Conservation (phyloP, 2,797 vertebrate genomes). For the Chanos chanos region DNA sequence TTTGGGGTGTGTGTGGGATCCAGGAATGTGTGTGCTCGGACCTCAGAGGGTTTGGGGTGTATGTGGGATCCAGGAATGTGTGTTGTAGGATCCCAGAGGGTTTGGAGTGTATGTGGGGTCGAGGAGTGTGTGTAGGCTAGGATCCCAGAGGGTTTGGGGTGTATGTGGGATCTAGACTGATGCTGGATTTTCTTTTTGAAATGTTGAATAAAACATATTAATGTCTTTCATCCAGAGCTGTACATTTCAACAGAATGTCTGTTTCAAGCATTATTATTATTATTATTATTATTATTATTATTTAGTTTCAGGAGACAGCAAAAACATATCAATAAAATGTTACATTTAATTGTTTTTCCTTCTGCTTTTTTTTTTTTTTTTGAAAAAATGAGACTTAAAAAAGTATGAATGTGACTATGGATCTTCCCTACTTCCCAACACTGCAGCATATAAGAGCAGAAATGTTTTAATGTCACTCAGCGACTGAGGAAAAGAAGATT, state of each 20-base stretch:
- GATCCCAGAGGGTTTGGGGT: slow-evolving; percentile 53
- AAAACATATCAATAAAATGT: slow-evolving; percentile 76
- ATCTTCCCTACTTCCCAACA: slow-evolving; percentile 62
- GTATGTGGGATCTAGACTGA: slow-evolving; percentile 59
- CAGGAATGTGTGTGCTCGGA: too few species aligned
- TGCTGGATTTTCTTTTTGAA: slow-evolving; percentile 74
- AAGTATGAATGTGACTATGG: slow-evolving; percentile 73
- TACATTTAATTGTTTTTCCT: too few species aligned
- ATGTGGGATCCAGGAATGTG: slow-evolving; percentile 50
- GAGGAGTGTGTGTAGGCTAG: slow-evolving; percentile 57
- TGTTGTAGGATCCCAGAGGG: slow-evolving; percentile 54
- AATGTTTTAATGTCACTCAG: neutral
- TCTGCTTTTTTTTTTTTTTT: too few species aligned
- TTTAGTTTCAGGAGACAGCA: slow-evolving; percentile 69
- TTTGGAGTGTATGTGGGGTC: slow-evolving; percentile 32
- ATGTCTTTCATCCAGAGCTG: slow-evolving; percentile 66
- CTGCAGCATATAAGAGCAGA: slow-evolving; percentile 66
- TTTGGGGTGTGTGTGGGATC: too few species aligned
- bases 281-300: too few species aligned
- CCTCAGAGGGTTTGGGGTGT: slow-evolving; percentile 41
- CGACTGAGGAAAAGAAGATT: slow-evolving; percentile 51
- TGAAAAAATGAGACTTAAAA: slow-evolving; percentile 73
- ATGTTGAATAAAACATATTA: slow-evolving; percentile 67
- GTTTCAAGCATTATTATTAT: too few species aligned
- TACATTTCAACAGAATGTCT: slow-evolving; percentile 78